Percentiles rank a stretch among this genome's conserved stretches.
These are phyloP conservation scores for Microctonus hyperodae DNA, from an alignment of 2,888 invertebrate genomes.

Conservation along the genomic window DNA sequence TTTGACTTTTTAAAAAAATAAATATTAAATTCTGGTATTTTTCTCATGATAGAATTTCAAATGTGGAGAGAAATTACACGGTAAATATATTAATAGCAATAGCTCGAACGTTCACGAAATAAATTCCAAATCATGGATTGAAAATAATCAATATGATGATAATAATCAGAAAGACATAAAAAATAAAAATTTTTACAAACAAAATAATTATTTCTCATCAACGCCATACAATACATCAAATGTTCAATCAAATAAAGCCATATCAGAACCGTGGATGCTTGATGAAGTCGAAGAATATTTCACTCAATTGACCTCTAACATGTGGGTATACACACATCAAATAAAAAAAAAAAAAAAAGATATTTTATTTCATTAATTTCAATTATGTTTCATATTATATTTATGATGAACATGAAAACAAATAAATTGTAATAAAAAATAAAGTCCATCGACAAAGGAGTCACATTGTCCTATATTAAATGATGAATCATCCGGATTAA, in stretches of 20 bases:
- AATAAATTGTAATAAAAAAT: neutral
- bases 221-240: conserved; percentile 17
- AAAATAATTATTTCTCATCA: conserved; percentile 21
- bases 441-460: conserved; percentile 9
- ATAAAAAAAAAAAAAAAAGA: neutral
- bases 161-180: conserved; percentile 70
- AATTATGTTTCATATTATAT: neutral
- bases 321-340: neutral
- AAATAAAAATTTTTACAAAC: conserved; percentile 64
- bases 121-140: conserved; percentile 71
- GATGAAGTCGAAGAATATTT: conserved; percentile 56
- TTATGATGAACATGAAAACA: neutral
- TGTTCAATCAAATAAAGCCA: neutral
- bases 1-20: neutral
- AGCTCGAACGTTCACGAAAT: conserved; percentile 62
- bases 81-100: conserved; percentile 64
- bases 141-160: conserved; percentile 69
- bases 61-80: conserved; percentile 44
- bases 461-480: neutral
- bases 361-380: neutral
- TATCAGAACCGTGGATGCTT: conserved; percentile 55
- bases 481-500: neutral
- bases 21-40: neutral
- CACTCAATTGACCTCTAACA: conserved; percentile 31
- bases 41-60: conserved; percentile 44